phyloP scores from a whole-genome alignment of 2,113 vertebrate genomes.

The Platysternon megacephalum region DNA sequence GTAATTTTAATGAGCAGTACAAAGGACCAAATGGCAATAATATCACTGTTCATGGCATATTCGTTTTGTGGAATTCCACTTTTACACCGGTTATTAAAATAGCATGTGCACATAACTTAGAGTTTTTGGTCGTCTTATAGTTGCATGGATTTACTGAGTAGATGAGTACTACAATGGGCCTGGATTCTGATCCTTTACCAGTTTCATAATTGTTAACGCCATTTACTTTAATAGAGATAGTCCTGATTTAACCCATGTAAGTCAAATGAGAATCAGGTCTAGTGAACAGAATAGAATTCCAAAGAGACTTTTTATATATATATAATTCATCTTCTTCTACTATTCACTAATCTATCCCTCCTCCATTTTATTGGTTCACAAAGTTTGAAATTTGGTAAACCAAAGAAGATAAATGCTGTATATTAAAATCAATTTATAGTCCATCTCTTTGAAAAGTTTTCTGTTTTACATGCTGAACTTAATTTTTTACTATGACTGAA shows the following conservation, averaged over 20 bases:
- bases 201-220: not conserved
- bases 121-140: not conserved
- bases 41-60: not conserved
- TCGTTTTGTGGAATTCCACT: not conserved
- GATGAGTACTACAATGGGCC: not conserved
- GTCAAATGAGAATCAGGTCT: not conserved
- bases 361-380: not conserved
- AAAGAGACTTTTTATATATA: not conserved
- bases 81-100: not conserved
- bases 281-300: not conserved
- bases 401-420: not conserved
- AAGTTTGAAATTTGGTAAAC: not conserved
- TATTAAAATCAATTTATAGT: not conserved
- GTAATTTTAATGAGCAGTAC: not conserved
- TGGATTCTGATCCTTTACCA: not conserved
- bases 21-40: not conserved
- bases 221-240: not conserved
- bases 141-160: not conserved
- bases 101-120: not conserved
- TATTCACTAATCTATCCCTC: not conserved
- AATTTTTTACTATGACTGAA: not conserved
- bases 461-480: not conserved
- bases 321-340: not conserved
- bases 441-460: not conserved
- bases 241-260: not conserved